Evolutionary conservation across 2,797 vertebrate species (phyloP).

Genomic region (Coreius guichenoti): DNA sequence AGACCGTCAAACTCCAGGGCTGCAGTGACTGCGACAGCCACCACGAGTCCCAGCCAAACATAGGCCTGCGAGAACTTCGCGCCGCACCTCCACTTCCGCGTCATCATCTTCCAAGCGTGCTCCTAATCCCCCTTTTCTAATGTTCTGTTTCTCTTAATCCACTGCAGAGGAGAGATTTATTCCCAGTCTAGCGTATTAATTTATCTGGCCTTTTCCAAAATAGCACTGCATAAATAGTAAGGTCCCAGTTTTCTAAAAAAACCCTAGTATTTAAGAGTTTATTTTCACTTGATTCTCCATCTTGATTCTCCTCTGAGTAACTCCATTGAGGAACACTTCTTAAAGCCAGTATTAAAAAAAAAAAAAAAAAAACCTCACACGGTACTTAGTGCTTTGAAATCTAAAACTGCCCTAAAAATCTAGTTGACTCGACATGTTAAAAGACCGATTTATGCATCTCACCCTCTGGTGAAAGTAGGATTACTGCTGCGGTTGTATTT

Average conservation of each 20-base stretch:
- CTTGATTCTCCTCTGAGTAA: constrained; percentile 73
- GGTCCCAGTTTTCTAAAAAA: constrained; percentile 45
- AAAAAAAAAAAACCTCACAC: constrained; percentile 30
- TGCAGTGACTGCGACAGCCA: constrained; percentile 64
- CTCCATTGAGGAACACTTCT: constrained; percentile 68
- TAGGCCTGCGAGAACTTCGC: constrained; percentile 63
- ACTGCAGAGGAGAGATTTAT: constrained; percentile 61
- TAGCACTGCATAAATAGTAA: constrained; percentile 58
- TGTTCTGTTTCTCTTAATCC: constrained; percentile 66
- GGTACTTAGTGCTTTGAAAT: constrained; percentile 46
- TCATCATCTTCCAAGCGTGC: constrained; percentile 65
- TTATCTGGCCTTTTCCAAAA: constrained; percentile 59
- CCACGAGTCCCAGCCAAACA: constrained; percentile 69
- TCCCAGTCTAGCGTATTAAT: constrained; percentile 56
- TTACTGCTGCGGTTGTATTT: constrained; percentile 50
- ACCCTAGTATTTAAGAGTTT: constrained; percentile 62
- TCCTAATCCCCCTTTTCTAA: constrained; percentile 58
- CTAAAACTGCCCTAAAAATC: constrained; percentile 51
- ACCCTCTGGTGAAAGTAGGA: constrained; percentile 37
- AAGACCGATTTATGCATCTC: constrained; percentile 34
- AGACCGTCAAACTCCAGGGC: constrained; percentile 89
- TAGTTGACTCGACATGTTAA: constrained; percentile 55
- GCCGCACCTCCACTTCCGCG: constrained; percentile 71
- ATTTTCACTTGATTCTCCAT: constrained; percentile 72
- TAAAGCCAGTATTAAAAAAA: constrained; percentile 14